Conservation (phyloP, 2,113 vertebrate species). For the Oxyruncus cristatus region DNA sequence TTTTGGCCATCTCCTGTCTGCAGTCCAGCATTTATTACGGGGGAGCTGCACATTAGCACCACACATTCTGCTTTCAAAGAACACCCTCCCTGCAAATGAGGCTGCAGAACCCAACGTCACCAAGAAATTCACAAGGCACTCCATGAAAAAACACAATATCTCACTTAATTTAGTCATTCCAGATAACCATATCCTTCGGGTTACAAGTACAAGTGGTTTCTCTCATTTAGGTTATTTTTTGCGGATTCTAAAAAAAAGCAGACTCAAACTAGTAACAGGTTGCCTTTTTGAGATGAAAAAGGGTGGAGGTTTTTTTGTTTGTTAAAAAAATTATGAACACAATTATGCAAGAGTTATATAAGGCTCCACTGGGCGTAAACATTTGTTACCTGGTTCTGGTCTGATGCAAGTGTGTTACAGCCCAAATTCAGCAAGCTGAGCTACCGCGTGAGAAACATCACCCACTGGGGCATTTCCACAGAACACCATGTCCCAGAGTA, state of each 20-base stretch:
- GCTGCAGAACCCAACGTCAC: background rate
- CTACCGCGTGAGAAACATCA: background rate
- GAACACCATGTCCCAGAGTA: background rate
- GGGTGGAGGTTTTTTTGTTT: background rate
- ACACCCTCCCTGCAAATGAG: background rate
- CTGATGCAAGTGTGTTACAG: background rate
- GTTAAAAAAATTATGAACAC: background rate
- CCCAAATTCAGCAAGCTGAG: background rate
- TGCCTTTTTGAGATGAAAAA: background rate
- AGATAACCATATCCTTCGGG: too few species aligned
- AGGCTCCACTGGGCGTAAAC: background rate
- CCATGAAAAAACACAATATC: background rate
- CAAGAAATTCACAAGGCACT: background rate
- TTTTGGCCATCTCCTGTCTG: conserved; percentile 63
- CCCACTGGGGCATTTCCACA: background rate
- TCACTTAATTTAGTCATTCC: background rate
- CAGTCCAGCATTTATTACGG: conserved; percentile 67
- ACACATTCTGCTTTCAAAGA: conserved; percentile 24
- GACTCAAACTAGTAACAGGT: background rate
- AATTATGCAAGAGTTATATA: background rate
- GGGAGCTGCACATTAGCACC: conserved; percentile 58
- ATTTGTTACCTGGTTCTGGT: background rate
- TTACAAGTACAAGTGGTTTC: background rate
- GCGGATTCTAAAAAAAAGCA: background rate
- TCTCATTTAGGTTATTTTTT: background rate